Percentiles rank a stretch among this genome's conserved stretches.
Evolutionary conservation across 1,140 invertebrate genomes (phyloP).

Genomic region (Brachionus koreanus): DNA sequence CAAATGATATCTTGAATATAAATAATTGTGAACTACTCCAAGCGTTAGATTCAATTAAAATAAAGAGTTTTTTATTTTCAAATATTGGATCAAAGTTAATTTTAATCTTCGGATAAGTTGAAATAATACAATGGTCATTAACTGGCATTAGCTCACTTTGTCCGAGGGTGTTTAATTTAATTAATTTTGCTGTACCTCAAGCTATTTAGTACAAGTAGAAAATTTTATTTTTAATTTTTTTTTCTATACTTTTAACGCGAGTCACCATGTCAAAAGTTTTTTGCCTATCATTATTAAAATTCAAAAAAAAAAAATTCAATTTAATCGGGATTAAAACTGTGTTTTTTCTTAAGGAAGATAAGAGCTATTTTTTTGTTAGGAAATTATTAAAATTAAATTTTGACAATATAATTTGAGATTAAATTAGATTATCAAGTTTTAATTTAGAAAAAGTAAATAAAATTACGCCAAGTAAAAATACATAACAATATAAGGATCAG

Average conservation of each 20-base stretch:
- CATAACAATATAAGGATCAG: not conserved
- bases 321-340: not conserved
- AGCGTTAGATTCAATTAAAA: constrained; percentile 18
- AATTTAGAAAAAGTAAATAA: constrained; percentile 8
- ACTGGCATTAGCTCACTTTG: not conserved
- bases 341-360: not conserved
- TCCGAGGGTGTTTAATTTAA: not conserved
- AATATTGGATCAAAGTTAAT: not conserved
- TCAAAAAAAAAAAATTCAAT: not conserved
- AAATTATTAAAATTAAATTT: not conserved
- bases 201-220: not conserved
- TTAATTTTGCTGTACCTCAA: not conserved
- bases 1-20: constrained; percentile 6
- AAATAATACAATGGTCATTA: not conserved
- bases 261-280: not conserved
- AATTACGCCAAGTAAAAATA: not conserved
- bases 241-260: not conserved
- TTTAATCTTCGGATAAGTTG: not conserved
- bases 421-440: constrained; percentile 18
- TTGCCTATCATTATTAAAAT: not conserved
- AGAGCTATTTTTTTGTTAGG: not conserved
- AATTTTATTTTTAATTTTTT: not conserved
- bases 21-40: not conserved
- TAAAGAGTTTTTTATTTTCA: not conserved
- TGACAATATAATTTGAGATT: constrained; percentile 39